Base-by-base conservation (phyloP, 2,113 vertebrate species). In the Pluvialis apricaria region DNA sequence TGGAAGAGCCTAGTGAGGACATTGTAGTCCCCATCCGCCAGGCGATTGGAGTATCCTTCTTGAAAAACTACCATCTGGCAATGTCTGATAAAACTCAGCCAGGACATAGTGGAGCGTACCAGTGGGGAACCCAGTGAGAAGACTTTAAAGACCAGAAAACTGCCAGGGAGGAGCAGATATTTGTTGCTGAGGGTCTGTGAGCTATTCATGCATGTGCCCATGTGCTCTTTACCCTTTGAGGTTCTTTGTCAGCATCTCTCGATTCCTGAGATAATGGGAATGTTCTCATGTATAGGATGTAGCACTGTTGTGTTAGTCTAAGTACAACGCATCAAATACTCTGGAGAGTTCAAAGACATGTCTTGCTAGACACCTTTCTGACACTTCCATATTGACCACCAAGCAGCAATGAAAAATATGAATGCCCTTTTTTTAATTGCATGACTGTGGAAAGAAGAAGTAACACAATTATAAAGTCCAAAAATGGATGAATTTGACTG, bases 151-250 rank as follows among this genome's bases (percentile, higher is more conserved):
- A 45, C 2, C 34, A 73, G 70, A 42, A 68, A 68, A 3, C 10
- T 76, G 12, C 45, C 58, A 38, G 26, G 45, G 45, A 86, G 68
- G 45, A 73, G n/a, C 71, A 88, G 22, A 36, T 9, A 17, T 31
- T 45, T 4, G 1, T 29, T 28, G 71, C 25, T 77, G 71, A 45
- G 40, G 40, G 34, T 69, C 36, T 65, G 36, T 60, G 61, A 61
- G 54, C 13, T 71, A 44, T 40, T 45, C 9, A 3, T 20, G 29
- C 4, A 4, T 17, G 13, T 4, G 1, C 11, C 13, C 19, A 2
- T 2, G 36, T 34, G 45, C 58, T 65, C 40, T 72, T 64, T 9
- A 10, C 40, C 12, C 28, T 58, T 32, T 47, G 40, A 61, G 15
- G 15, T 16, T 55, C 45, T 54, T 79, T 52, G 34, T 9, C 76